A percentile compares a stretch with the other conserved stretches of the same genome.
Evolutionary conservation across 1,140 invertebrate genomes (phyloP).

Genomic region (Trichonephila clavipes): DNA sequence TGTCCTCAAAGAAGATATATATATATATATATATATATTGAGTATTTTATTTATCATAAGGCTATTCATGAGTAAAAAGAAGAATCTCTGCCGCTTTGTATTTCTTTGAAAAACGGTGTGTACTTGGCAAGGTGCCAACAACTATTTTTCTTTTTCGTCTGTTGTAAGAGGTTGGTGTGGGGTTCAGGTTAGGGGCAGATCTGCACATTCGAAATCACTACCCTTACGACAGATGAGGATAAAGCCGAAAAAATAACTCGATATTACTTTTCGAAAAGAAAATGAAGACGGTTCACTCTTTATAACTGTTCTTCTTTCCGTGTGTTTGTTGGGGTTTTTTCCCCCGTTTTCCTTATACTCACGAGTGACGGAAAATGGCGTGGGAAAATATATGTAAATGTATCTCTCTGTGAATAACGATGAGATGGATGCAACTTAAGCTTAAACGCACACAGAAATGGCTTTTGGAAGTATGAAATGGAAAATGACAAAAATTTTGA

Average conservation of each 20-base stretch:
- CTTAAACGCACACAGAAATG: slow-evolving; percentile 43
- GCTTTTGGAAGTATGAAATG: background rate
- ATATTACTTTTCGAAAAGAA: slow-evolving; percentile 64
- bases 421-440: slow-evolving; percentile 27
- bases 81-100: slow-evolving; percentile 5
- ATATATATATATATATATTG: background rate
- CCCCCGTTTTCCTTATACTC: slow-evolving; percentile 12
- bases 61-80: background rate
- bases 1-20: background rate
- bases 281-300: slow-evolving; percentile 45
- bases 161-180: slow-evolving; percentile 52
- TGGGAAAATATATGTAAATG: slow-evolving; percentile 71
- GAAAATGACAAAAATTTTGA: slow-evolving; percentile 26
- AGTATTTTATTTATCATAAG: background rate
- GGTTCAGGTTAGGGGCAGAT: slow-evolving; percentile 41
- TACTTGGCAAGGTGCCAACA: slow-evolving; percentile 53
- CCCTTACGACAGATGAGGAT: slow-evolving; percentile 17
- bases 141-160: slow-evolving; percentile 33
- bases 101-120: slow-evolving; percentile 1
- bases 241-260: slow-evolving; percentile 65
- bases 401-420: slow-evolving; percentile 69
- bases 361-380: background rate
- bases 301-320: slow-evolving; percentile 39
- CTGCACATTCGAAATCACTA: slow-evolving; percentile 61
- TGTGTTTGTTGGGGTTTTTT: background rate